Percentiles rank a stretch among this genome's conserved stretches.
Conservation (phyloP, 2,888 invertebrate genomes). For the Drosophila anceps region DNA sequence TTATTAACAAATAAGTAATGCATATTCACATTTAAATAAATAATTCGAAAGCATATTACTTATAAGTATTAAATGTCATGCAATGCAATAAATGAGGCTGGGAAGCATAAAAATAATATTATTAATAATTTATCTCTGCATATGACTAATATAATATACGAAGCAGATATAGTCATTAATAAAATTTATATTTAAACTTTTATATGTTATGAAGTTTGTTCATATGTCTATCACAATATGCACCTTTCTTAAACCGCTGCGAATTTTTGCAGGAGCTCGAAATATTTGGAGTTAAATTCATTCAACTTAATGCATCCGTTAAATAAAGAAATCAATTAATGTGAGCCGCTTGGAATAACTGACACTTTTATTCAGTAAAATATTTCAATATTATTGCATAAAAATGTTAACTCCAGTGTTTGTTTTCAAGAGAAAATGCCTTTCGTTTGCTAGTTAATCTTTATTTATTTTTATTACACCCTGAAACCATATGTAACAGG, state of each 20-base stretch:
- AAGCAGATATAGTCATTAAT: neutral
- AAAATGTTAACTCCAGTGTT: neutral
- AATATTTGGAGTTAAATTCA: too few relatives aligned
- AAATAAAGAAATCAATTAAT: neutral
- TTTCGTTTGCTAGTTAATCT: neutral
- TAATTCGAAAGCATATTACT: neutral
- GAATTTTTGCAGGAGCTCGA: too few relatives aligned
- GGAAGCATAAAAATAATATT: neutral
- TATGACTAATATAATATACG: neutral
- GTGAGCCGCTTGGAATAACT: neutral
- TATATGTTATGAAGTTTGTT: too few relatives aligned
- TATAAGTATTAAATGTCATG: neutral
- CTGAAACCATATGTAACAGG: too few relatives aligned
- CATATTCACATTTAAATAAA: neutral
- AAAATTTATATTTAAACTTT: neutral
- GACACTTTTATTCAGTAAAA: too few relatives aligned
- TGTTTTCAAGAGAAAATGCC: too few relatives aligned
- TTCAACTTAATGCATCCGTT: neutral
- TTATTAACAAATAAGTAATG: neutral
- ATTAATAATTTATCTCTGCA: neutral
- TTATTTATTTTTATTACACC: too few relatives aligned
- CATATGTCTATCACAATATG: too few relatives aligned
- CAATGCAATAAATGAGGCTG: neutral
- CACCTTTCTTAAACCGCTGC: neutral
- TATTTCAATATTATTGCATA: neutral